Base-by-base conservation (phyloP, 2,797 vertebrate genomes). In the Spinibarbus caldwelli region DNA sequence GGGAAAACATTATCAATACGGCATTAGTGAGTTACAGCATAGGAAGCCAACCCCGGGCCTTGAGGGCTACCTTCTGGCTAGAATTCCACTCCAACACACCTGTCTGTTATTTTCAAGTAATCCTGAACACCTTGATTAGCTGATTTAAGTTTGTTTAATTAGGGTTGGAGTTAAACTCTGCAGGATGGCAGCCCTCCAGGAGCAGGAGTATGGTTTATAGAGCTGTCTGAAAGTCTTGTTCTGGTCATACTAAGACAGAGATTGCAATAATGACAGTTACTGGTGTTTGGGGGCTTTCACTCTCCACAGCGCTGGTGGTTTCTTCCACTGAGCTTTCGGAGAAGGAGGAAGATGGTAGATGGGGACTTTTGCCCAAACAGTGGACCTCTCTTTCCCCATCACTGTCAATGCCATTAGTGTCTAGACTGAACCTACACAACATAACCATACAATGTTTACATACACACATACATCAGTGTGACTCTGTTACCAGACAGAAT, bases 391-490 rank as follows among this genome's bases (percentile, higher is more conserved):
- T 90, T 80, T 96, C 97, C 47, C 92, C 92, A 2, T 96, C 96
- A 0, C 95, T 97, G 93, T 95, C 95, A 34, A 89, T 86, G 11
- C 92, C 93, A 0, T 87, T 90, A 23, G 95, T 87, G 45, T 97
- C 95, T 45, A 97, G 90, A 92, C 97, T 98, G 85, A 97, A 93
- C 87, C 97, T 99, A 76, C 62, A 86, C 72, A 64, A 84, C 54
- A 81, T 64, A 86, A 76, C 29, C 64, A 71, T 15, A 45, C 14
- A 43, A 29, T 52, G 43, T 68, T 68, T 78, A 59, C 23, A 57
- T 26, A 77, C 73, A 76, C 21, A 52, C 29, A 23, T 47, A 29
- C 62, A 80, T 17, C 8, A 59, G 45, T 36, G 19, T 67, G 29
- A 49, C 19, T 31, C 26, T 23, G 3, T 21, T 52, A 34, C n/a